Evolutionary conservation across 2,113 vertebrate species (phyloP).

Genomic region (Dinomys branickii): DNA sequence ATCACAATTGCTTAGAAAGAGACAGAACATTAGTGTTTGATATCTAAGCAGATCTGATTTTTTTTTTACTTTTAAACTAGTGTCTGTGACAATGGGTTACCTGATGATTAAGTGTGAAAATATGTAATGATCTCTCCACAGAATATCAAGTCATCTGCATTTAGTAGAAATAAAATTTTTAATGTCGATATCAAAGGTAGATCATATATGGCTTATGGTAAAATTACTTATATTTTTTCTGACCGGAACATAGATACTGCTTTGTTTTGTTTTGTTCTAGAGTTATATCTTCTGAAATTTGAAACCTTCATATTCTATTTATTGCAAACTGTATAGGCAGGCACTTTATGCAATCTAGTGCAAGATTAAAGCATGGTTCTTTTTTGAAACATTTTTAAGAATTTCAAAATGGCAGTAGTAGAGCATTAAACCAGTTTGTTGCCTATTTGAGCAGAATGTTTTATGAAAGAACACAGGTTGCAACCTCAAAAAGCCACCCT

Average conservation of each 20-base stretch:
- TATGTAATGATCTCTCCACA: not conserved
- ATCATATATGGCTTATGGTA: not conserved
- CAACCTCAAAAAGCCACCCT: not conserved
- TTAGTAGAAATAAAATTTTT: not conserved
- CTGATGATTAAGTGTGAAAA: slow-evolving; percentile 17
- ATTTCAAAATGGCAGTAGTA: not conserved
- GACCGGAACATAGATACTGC: not conserved
- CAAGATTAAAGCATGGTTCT: not conserved
- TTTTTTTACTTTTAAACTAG: not conserved
- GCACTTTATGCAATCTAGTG: not conserved
- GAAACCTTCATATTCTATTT: not conserved
- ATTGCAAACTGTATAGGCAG: not conserved
- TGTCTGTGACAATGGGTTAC: not conserved
- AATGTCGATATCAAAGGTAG: not conserved
- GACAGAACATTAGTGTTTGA: not conserved
- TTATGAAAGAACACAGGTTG: not conserved
- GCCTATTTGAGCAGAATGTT: not conserved
- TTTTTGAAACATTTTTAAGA: not conserved
- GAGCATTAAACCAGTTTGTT: not conserved
- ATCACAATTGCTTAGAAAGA: not conserved
- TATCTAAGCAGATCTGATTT: not conserved
- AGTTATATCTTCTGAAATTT: not conserved
- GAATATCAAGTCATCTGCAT: not conserved
- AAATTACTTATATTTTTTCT: not conserved
- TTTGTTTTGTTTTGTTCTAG: not conserved